A percentile compares a stretch with the other conserved stretches of the same genome.
Evolutionary conservation across 2,797 vertebrate species (phyloP).

Genomic region (Pseudotriccus pelzelni): DNA sequence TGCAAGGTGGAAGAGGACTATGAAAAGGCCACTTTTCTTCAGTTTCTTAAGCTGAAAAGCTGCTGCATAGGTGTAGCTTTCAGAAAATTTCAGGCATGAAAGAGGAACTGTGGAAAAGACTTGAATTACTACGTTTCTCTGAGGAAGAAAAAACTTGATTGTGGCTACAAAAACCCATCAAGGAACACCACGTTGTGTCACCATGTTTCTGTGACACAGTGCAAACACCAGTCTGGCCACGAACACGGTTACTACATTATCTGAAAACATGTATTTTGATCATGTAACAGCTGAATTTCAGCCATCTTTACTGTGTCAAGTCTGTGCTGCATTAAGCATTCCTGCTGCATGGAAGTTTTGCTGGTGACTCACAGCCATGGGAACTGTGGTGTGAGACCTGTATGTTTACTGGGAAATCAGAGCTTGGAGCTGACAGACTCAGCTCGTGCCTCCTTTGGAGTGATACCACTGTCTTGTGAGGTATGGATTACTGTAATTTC

Average conservation of each 20-base stretch:
- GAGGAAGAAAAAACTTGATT: not conserved
- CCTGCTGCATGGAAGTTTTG: not conserved
- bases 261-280: not conserved
- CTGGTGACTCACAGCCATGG: not conserved
- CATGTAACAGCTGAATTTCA: not conserved
- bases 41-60: not conserved
- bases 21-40: not conserved
- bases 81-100: not conserved
- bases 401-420: not conserved
- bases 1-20: not conserved
- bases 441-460: not conserved
- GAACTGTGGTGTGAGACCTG: not conserved
- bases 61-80: not conserved
- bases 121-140: not conserved
- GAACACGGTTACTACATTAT: not conserved
- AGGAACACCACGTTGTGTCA: not conserved
- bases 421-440: not conserved
- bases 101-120: not conserved
- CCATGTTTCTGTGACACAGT: not conserved
- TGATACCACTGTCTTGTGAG: not conserved
- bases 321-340: not conserved
- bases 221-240: not conserved
- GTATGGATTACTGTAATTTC: not conserved
- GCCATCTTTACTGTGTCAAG: not conserved
- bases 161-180: not conserved